A percentile compares a stretch with the other conserved stretches of the same genome.
Evolutionary conservation across 2,888 invertebrate species (phyloP).

Genomic region (Nemurella pictetii): DNA sequence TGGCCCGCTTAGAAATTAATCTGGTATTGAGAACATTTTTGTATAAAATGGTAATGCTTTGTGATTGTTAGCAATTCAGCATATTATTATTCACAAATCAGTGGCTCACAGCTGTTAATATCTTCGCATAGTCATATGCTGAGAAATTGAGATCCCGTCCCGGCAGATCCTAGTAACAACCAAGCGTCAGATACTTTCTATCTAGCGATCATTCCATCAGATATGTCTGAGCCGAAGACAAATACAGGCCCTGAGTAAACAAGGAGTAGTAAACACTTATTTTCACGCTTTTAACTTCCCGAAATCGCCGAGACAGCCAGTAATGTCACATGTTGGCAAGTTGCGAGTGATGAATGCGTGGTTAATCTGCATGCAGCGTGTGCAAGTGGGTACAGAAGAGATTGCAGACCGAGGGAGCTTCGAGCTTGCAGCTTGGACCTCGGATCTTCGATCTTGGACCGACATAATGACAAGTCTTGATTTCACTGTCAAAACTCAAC

Average conservation of each 20-base stretch:
- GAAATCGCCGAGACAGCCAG: too few species aligned
- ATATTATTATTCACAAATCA: neutral
- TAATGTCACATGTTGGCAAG: too few species aligned
- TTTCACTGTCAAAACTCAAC: neutral
- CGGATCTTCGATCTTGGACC: neutral
- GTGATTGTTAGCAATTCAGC: neutral
- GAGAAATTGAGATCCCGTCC: too few species aligned
- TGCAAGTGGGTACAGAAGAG: too few species aligned
- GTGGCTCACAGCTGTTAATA: too few species aligned
- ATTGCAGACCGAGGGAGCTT: neutral
- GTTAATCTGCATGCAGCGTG: neutral
- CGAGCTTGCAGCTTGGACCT: neutral
- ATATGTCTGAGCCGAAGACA: neutral
- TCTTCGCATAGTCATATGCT: too few species aligned
- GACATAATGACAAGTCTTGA: too few species aligned
- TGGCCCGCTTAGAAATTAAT: neutral
- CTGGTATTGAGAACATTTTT: neutral
- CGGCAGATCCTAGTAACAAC: neutral
- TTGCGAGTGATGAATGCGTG: too few species aligned
- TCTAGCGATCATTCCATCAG: neutral
- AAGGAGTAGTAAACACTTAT: neutral
- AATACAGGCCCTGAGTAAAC: neutral
- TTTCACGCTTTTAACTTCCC: too few species aligned
- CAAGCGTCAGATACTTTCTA: neutral
- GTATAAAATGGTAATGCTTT: neutral